These are phyloP conservation scores for Spodoptera frugiperda DNA, from an alignment of 1,140 invertebrate genomes.

Conservation along the genomic window DNA sequence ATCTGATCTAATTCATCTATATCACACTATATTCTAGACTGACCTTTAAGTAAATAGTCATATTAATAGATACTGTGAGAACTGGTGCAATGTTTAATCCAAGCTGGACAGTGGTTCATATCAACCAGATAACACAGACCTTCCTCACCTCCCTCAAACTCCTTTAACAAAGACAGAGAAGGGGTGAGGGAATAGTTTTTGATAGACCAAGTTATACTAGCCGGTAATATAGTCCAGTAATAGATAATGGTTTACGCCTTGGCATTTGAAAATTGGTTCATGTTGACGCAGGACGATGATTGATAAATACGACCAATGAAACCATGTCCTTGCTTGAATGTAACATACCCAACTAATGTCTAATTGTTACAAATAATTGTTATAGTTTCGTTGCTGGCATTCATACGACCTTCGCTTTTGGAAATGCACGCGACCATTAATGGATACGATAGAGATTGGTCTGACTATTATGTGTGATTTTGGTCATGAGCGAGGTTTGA, in stretches of 20 bases:
- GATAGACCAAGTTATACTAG: constrained; percentile 26
- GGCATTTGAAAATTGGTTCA: constrained; percentile 51
- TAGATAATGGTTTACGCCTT: constrained; percentile 44
- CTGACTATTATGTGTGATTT: too few relatives aligned
- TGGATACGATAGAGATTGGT: too few relatives aligned
- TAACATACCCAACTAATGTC: background rate
- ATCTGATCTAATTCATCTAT: constrained; percentile 42
- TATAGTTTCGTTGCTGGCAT: too few relatives aligned
- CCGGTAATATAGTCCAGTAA: constrained; percentile 46
- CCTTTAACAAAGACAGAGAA: background rate
- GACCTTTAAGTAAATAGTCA: constrained; percentile 53
- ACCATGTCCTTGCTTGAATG: constrained; percentile 24
- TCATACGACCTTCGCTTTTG: too few relatives aligned
- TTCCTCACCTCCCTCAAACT: background rate
- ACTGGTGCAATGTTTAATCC: constrained; percentile 29
- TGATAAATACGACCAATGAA: constrained; percentile 38
- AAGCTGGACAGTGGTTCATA: constrained; percentile 44
- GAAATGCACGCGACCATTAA: too few relatives aligned
- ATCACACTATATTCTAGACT: constrained; percentile 24
- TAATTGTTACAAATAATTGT: too few relatives aligned
- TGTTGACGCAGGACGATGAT: constrained; percentile 39
- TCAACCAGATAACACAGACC: constrained; percentile 33
- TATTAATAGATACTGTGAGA: constrained; percentile 54
- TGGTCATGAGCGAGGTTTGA: too few relatives aligned
- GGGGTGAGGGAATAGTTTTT: constrained; percentile 6